Percentiles rank a stretch among this genome's conserved stretches.
Evolutionary conservation across 1,140 invertebrate genomes (phyloP).

Genomic region (Cyrtorhinus lividipennis): DNA sequence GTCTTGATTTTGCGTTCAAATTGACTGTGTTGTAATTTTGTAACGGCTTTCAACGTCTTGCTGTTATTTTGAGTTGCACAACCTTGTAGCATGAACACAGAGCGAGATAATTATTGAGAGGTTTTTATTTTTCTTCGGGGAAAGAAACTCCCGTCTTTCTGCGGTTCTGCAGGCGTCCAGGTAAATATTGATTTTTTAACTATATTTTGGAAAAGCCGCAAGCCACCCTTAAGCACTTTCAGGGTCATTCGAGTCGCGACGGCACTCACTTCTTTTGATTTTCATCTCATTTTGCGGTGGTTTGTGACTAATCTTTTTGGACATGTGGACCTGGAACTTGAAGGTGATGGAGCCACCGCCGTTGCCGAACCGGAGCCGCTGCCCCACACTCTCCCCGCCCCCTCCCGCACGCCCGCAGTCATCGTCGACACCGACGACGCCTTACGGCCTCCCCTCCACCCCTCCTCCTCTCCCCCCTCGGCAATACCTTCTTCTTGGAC

Average conservation of each 20-base stretch:
- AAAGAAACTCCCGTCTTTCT: no score
- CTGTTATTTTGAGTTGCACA: no score
- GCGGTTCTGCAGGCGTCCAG: no score
- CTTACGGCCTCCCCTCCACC: constrained; percentile 30
- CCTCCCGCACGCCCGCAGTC: constrained; percentile 7
- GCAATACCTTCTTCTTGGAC: constrained; percentile 22
- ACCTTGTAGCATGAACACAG: no score
- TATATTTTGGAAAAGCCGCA: not conserved
- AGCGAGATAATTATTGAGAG: no score
- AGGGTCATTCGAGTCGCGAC: not conserved
- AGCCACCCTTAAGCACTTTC: not conserved
- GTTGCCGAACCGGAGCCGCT: constrained; percentile 10
- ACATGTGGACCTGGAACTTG: not conserved
- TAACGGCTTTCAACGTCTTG: no score
- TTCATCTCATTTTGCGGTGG: constrained; percentile 10
- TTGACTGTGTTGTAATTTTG: no score
- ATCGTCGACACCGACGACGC: constrained; percentile 32
- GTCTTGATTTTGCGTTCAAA: no score
- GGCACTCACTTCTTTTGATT: not conserved
- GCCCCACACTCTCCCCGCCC: constrained; percentile 12
- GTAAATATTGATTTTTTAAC: not conserved
- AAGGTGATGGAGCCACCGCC: constrained; percentile 19
- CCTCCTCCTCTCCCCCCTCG: constrained; percentile 26
- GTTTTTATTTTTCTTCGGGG: no score
- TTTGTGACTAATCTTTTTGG: constrained; percentile 13